Base-by-base conservation (phyloP, 1,140 invertebrate species). In the Colletes latitarsis region DNA sequence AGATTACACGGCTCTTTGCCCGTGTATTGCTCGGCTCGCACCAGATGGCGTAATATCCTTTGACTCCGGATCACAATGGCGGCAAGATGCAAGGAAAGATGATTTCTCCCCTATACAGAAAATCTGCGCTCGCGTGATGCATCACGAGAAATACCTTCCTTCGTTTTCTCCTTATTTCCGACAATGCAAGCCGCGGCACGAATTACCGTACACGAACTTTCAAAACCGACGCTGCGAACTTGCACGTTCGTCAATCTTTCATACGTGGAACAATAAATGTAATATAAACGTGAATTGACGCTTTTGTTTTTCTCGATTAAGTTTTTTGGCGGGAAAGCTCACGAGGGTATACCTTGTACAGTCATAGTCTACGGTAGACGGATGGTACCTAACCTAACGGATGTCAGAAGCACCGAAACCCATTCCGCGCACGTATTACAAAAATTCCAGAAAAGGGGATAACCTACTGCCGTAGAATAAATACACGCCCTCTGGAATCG, bases 11-110 rank as follows among this genome's bases (percentile, higher is more conserved):
- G 58, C 41, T 53, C 49, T 57, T 62, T 39, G 57, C 58, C 49
- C n/a, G 30, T 39, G 12, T 57, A 39, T 12, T 21, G 30, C 12
- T 19, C 10, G 21, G 15, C 14, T 46, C 64, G n/a, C 58, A 14
- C 68, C 77, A 78, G 58, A 78, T 72, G 77, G 69, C 58, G 69
- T 55, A 72, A 72, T 64, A 64, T 72, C 41, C 77, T 72, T 78
- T 78, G 77, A 78, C 49, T 78, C 43, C 15, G 4, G 17, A 72
- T 72, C 30, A 55, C 62, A 78, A 78, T 78, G 53, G 21, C 15
- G 17, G 15, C 39, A 8, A 17, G 64, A 58, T 6, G 46, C 30
- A 9, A 46, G 19, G 19, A 49, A 39, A 6, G 43, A 71, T 3
- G 58, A 53, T 43, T 49, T 14, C 55, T 60, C 17, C 39, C 8